These are phyloP conservation scores for Myotis vivesi DNA, from an alignment of 2,797 vertebrate genomes.

Conservation along the genomic window DNA sequence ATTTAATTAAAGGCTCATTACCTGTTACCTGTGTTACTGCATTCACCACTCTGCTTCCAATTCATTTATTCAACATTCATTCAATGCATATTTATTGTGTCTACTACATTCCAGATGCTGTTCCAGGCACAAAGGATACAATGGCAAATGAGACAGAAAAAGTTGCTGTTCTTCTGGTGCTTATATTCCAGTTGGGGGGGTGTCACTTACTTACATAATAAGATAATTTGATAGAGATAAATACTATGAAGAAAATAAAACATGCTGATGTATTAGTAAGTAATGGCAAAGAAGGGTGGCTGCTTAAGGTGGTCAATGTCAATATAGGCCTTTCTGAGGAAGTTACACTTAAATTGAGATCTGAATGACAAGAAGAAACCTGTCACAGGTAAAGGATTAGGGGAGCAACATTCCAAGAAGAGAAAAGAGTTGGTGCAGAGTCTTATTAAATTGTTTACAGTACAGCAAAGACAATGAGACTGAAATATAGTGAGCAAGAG, in stretches of 20 bases:
- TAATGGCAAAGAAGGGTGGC: background rate
- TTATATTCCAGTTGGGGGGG: background rate
- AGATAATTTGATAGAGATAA: slow-evolving; percentile 1
- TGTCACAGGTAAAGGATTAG: background rate
- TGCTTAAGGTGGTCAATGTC: background rate
- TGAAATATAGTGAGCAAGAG: background rate
- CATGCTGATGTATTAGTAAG: background rate
- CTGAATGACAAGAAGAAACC: background rate
- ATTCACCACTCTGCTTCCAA: slow-evolving; percentile 11
- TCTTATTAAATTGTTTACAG: background rate
- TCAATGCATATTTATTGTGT: slow-evolving; percentile 30
- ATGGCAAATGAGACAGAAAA: background rate
- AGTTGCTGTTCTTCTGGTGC: background rate
- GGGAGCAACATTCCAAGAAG: background rate
- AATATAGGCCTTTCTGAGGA: background rate
- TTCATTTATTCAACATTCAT: slow-evolving; percentile 35
- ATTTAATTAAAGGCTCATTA: slow-evolving; percentile 46
- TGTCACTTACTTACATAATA: background rate
- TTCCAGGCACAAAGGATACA: background rate
- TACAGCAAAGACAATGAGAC: slow-evolving; percentile 9
- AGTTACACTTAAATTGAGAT: background rate
- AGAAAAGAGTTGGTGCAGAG: background rate
- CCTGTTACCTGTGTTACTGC: slow-evolving; percentile 25
- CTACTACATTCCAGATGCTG: background rate
- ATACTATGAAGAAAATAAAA: slow-evolving; percentile 6